Base-by-base conservation (phyloP, 2,797 vertebrate species). In the Borostomias antarcticus region DNA sequence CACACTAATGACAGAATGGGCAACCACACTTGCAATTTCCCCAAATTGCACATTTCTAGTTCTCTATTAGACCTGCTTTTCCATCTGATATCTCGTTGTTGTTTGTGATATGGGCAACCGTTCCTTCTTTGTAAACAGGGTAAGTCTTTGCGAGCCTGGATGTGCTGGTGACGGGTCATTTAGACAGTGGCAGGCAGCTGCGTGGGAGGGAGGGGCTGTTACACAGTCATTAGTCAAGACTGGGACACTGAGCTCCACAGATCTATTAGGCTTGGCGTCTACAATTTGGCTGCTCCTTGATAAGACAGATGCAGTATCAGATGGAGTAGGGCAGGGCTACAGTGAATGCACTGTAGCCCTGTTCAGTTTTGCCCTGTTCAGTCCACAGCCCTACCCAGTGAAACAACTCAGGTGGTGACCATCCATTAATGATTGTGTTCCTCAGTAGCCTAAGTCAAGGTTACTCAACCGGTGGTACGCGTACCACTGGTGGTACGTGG, bases 121-220 rank as follows among this genome's bases (percentile, higher is more conserved):
- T 37, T 29, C 47, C 17, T 17, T 29, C 47, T 17, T 8, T 43
- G 53, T 62, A 59, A 70, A 58, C 48, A 50, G 37, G 30, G 17
- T 47, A 13, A 35, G 33, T 62, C 53, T 62, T 58, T 58, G 8
- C 52, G 37, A 50, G 54, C 35, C n/a, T 17, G 15, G 11, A 23
- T 35, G 17, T 26, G 47, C 29, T 54, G 33, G 51, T 77, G 64
- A 54, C n/a, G n/a, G n/a, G n/a, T n/a, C n/a, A n/a, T n/a, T 77
- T 65, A 69, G 43, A 19, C 51, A 62, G 51, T 58, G 69, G 53
- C 66, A 52, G 69, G 53, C 66, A 66, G 61, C 37, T 62, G 71
- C 65, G 65, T 68, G 62, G 71, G 68, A 21, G 68, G 65, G 45
- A 32, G 25, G 3, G 52, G 7, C 33, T 29, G 26, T 54, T n/a